A percentile compares a stretch with the other conserved stretches of the same genome.
Conservation (phyloP, 2,113 vertebrate genomes). For the Paramisgurnus dabryanus region DNA sequence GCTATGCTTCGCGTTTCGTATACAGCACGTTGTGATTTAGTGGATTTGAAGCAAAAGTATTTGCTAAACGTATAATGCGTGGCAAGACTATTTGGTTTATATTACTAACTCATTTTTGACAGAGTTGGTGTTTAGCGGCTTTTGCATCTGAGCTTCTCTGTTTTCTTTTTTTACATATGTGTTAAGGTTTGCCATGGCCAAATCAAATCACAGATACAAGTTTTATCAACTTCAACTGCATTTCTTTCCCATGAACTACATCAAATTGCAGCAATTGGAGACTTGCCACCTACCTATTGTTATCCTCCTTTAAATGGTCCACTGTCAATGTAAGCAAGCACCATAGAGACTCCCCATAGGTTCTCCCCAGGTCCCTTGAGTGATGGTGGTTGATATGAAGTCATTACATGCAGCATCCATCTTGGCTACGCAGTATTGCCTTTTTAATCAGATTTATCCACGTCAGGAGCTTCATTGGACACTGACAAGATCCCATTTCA, state of each 20-base stretch:
- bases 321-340: slow-evolving; percentile 46
- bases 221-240: not conserved
- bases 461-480: slow-evolving; percentile 15
- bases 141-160: too few species aligned
- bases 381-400: slow-evolving; percentile 59
- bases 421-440: slow-evolving; percentile 38
- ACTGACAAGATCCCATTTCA: slow-evolving; percentile 37
- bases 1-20: too few species aligned
- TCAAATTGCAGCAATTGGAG: not conserved
- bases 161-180: too few species aligned
- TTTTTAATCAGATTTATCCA: slow-evolving; percentile 48
- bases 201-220: not conserved
- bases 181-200: not conserved
- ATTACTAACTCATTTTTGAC: too few species aligned
- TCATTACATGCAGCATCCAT: slow-evolving; percentile 57
- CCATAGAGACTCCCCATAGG: slow-evolving; percentile 44
- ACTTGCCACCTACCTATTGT: slow-evolving; percentile 29
- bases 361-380: slow-evolving; percentile 49
- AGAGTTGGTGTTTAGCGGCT: too few species aligned
- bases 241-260: not conserved
- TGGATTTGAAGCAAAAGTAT: too few species aligned
- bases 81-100: too few species aligned
- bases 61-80: too few species aligned
- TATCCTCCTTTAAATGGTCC: slow-evolving; percentile 38
- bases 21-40: too few species aligned